These are phyloP conservation scores for Epirrita christyi DNA, from an alignment of 2,888 invertebrate genomes.

Conservation along the genomic window DNA sequence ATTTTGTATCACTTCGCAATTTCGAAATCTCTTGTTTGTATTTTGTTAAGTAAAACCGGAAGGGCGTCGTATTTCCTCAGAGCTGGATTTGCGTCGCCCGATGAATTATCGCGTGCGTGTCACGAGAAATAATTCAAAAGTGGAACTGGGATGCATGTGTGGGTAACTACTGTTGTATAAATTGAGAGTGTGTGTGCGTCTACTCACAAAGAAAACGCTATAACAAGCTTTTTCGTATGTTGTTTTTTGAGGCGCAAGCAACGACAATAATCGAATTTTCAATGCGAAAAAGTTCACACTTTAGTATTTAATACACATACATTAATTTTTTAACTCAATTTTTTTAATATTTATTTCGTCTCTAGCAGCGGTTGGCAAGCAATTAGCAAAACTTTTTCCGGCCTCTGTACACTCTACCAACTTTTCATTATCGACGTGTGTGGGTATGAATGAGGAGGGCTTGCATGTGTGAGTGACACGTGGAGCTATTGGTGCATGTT, in stretches of 20 bases:
- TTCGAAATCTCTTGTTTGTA: background rate
- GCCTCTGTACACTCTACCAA: no score
- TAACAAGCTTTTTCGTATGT: background rate
- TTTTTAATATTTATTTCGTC: no score
- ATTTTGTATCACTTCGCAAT: background rate
- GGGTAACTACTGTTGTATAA: background rate
- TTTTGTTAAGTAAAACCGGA: background rate
- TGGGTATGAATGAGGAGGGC: background rate
- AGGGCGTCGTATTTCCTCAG: background rate
- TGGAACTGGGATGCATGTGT: background rate
- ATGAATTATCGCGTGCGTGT: constrained; percentile 8
- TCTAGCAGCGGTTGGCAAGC: no score
- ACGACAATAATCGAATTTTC: no score
- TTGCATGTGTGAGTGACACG: background rate
- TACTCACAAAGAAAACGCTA: background rate
- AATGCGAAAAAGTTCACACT: no score
- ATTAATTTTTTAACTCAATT: no score
- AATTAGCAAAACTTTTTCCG: no score
- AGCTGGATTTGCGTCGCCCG: constrained; percentile 1
- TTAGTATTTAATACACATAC: no score
- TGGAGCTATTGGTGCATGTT: background rate
- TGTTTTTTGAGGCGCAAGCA: no score
- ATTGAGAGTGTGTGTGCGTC: background rate
- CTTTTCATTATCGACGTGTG: no score
- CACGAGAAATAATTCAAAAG: constrained; percentile 11